A percentile compares a stretch with the other conserved stretches of the same genome.
These are phyloP conservation scores for Parapristionchus giblindavisi DNA, from an alignment of 2,888 invertebrate genomes.

Conservation along the genomic window DNA sequence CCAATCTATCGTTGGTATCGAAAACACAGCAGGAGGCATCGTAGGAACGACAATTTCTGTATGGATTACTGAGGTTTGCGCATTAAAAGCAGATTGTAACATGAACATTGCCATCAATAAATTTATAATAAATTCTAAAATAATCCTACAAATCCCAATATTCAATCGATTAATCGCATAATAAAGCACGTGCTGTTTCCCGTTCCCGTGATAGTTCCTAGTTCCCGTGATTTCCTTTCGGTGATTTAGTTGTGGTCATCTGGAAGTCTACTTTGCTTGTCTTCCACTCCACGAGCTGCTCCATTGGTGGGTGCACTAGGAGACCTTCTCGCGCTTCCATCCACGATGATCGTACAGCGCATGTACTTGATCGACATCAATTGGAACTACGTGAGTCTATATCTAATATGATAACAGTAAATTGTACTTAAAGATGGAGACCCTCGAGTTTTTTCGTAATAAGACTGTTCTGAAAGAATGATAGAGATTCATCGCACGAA, in stretches of 20 bases:
- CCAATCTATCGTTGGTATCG: conserved; percentile 20
- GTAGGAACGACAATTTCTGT: conserved; percentile 29
- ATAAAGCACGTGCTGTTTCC: too few species aligned
- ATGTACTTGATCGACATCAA: conserved; percentile 35
- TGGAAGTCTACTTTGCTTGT: conserved; percentile 6
- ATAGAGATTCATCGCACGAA: too few species aligned
- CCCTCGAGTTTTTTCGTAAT: too few species aligned
- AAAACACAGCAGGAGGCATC: conserved; percentile 31
- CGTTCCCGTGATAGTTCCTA: too few species aligned
- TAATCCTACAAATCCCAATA: too few species aligned
- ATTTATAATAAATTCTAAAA: too few species aligned
- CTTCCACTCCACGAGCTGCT: neutral
- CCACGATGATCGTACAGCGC: conserved; percentile 33
- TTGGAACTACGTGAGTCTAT: conserved; percentile 30
- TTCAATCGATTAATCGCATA: too few species aligned
- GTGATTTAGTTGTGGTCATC: conserved; percentile 28
- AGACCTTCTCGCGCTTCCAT: conserved; percentile 4
- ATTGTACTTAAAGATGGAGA: too few species aligned
- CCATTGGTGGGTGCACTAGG: conserved; percentile 22
- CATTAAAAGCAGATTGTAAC: neutral
- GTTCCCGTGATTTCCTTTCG: too few species aligned
- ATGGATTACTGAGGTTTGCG: conserved; percentile 27
- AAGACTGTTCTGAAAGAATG: too few species aligned
- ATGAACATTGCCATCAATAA: too few species aligned
- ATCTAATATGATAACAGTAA: too few species aligned